Evolutionary conservation across 2,797 vertebrate species (phyloP), one percentile per base, ranked within the genome.

Genomic region (Lithobates sylvaticus): DNA sequence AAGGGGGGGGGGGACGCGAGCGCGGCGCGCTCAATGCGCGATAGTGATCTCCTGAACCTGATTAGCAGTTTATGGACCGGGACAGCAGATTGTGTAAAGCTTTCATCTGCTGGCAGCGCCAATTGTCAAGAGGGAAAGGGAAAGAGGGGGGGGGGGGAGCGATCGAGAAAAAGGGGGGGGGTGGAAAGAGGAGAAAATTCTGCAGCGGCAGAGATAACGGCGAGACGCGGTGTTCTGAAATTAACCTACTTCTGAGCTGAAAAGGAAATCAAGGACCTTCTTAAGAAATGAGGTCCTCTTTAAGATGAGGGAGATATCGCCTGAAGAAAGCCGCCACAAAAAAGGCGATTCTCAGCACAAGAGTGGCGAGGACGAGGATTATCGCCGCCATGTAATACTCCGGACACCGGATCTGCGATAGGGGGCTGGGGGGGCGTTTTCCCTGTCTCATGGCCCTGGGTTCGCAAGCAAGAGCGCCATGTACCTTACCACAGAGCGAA

Each of bases 231-330:
- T 79, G 86, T 87, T 83, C 68, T 26, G 29, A 87, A 87, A 87
- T 87, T 83, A 87, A 83, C 86, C 81, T 79, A 83, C 86, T 87
- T 87, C 81, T 83, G 42, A 50, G 76, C 86, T 83, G 86, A 83
- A 87, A 86, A 87, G 85, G 81, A 83, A 87, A 87, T 83, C 75
- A 83, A 87, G 86, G 86, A 73, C 81, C 81, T 87, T 83, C 75
- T 87, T 83, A 87, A 83, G 69, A 83, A 87, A 87, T 87, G 85
- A 87, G 85, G 85, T 79, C 86, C 86, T 87, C 76, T 74, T 39
- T 83, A 74, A 78, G 81, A 87, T 79, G 54, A 67, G 12, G 7
- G 50, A 68, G 81, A 87, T 83, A 87, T 15, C 9, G 50, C 15
- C 26, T 23, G 32, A 81, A 83, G 61, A 80, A 83, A 82, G 76